A percentile compares a stretch with the other conserved stretches of the same genome.
phyloP scores from a whole-genome alignment of 1,140 invertebrate species.

The Cyclina sinensis region DNA sequence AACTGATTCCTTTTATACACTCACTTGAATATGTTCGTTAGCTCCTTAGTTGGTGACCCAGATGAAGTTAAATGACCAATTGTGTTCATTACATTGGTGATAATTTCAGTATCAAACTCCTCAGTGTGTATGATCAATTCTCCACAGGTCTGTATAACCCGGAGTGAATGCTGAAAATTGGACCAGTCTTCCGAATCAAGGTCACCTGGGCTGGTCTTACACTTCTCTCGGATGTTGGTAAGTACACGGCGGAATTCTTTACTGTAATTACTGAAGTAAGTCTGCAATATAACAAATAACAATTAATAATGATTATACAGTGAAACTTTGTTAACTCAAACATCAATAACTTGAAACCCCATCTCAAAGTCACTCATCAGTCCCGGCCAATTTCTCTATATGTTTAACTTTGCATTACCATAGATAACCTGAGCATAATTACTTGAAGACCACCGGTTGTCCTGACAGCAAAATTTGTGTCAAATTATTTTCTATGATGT shows the following conservation, averaged over 20 bases:
- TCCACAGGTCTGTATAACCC: constrained; percentile 86
- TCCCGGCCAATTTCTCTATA: too few species aligned
- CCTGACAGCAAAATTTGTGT: too few species aligned
- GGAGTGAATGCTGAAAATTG: constrained; percentile 86
- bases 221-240: constrained; percentile 85
- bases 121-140: constrained; percentile 85
- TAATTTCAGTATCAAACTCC: constrained; percentile 81
- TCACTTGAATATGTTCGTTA: constrained; percentile 63
- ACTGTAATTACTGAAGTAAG: constrained; percentile 83
- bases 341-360: too few species aligned
- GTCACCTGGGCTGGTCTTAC: constrained; percentile 72
- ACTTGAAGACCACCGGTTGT: too few species aligned
- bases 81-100: constrained; percentile 79
- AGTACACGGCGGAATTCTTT: constrained; percentile 84
- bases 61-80: constrained; percentile 77
- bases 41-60: constrained; percentile 73
- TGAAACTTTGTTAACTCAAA: too few species aligned
- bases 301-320: neutral
- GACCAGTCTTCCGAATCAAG: constrained; percentile 86
- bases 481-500: too few species aligned
- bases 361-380: too few species aligned
- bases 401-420: too few species aligned
- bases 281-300: constrained; percentile 80
- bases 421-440: too few species aligned
- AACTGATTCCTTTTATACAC: neutral